Evolutionary conservation across 2,888 invertebrate genomes (phyloP).

Genomic region (Cyclophora albipunctata): DNA sequence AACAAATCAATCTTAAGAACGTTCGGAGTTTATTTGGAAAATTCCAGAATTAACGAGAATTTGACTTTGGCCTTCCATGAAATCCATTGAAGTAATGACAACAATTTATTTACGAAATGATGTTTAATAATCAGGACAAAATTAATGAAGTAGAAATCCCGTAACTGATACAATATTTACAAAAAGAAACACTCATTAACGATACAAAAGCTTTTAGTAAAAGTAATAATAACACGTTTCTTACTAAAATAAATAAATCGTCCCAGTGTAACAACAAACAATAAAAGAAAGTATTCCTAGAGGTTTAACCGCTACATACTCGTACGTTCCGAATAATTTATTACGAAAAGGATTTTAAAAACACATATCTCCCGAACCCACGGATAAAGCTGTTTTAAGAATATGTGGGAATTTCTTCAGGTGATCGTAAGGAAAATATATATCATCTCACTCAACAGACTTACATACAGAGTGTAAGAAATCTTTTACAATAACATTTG

Average conservation of each 20-base stretch:
- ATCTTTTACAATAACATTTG: conserved; percentile 14
- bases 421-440: conserved; percentile 43
- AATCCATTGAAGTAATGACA: no score
- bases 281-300: conserved; percentile 47
- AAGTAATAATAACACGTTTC: not conserved
- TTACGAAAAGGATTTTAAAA: conserved; percentile 66
- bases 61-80: no score
- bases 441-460: conserved; percentile 24
- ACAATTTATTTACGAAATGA: no score
- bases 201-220: no score
- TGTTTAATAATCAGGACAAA: no score
- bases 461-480: conserved; percentile 8
- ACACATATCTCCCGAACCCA: conserved; percentile 56
- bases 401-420: conserved; percentile 64
- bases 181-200: no score
- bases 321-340: conserved; percentile 59
- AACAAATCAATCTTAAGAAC: no score
- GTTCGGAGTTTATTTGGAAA: no score
- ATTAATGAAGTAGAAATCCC: no score
- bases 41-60: no score
- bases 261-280: conserved; percentile 17
- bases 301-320: conserved; percentile 43
- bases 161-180: no score
- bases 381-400: conserved; percentile 62
- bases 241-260: conserved; percentile 11